Percentiles rank a stretch among this genome's conserved stretches.
These are phyloP conservation scores for Harlomillsia oculata DNA, from an alignment of 1,140 invertebrate genomes.

Conservation along the genomic window DNA sequence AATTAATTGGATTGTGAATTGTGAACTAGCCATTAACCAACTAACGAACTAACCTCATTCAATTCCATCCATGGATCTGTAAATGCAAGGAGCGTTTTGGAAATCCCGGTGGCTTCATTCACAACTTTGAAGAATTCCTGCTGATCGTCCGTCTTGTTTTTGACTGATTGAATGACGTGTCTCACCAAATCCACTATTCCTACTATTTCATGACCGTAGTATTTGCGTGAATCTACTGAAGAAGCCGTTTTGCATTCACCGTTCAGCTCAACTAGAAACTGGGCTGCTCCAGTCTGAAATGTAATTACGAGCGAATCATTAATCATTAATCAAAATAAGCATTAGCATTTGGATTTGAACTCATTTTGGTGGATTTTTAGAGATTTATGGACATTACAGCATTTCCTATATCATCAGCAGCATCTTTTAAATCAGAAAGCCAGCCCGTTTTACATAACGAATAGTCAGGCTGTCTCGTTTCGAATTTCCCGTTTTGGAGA, in stretches of 20 bases:
- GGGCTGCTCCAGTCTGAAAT: background rate
- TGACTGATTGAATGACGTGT: background rate
- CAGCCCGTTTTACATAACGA: constrained; percentile 10
- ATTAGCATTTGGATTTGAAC: background rate
- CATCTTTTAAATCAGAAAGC: constrained; percentile 1
- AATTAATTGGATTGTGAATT: no score
- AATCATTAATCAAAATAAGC: no score
- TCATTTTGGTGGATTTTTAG: background rate
- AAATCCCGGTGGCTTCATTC: background rate
- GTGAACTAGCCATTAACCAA: no score
- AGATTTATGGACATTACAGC: background rate
- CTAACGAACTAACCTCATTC: background rate
- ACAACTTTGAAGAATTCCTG: background rate
- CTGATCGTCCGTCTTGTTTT: no score
- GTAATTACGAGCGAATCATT: background rate
- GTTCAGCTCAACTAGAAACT: background rate
- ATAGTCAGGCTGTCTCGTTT: background rate
- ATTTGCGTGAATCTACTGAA: background rate
- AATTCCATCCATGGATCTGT: constrained; percentile 11
- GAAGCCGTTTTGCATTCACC: background rate
- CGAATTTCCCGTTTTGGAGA: background rate
- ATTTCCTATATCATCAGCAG: background rate
- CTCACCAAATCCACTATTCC: background rate
- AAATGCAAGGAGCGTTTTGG: background rate
- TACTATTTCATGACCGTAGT: constrained; percentile 18